phyloP scores from a whole-genome alignment of 1,140 invertebrate species.

The Heliothis virescens region DNA sequence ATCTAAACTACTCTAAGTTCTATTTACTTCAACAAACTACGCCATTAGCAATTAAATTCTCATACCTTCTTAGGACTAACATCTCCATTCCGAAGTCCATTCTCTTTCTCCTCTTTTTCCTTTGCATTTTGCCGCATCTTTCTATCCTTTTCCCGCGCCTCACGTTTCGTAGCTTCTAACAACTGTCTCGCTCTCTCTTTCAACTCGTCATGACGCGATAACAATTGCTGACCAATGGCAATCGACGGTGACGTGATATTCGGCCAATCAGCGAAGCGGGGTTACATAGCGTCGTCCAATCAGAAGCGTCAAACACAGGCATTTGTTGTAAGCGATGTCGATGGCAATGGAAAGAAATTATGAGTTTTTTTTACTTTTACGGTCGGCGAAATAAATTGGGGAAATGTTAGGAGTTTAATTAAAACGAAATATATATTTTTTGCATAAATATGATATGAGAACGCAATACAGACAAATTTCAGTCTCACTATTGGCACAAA shows the following conservation, averaged over 20 bases:
- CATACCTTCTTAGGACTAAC: slow-evolving; percentile 77
- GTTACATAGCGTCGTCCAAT: slow-evolving; percentile 51
- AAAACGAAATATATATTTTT: not conserved
- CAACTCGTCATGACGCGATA: slow-evolving; percentile 93
- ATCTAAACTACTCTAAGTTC: too few relatives aligned
- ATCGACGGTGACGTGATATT: slow-evolving; percentile 26
- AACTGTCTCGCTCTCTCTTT: slow-evolving; percentile 96
- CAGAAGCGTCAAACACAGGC: slow-evolving; percentile 52
- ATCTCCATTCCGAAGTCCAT: slow-evolving; percentile 74
- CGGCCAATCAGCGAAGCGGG: slow-evolving; percentile 62
- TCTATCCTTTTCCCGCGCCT: slow-evolving; percentile 89
- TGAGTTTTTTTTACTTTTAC: slow-evolving; percentile 11
- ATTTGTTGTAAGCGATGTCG: slow-evolving; percentile 56
- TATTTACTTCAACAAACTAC: not conserved
- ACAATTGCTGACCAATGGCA: slow-evolving; percentile 87
- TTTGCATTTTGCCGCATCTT: slow-evolving; percentile 66
- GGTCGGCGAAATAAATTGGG: slow-evolving; percentile 13
- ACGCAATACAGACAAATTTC: too few relatives aligned
- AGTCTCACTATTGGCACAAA: too few relatives aligned
- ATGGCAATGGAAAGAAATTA: slow-evolving; percentile 63
- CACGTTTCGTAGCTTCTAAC: slow-evolving; percentile 94
- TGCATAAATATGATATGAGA: not conserved
- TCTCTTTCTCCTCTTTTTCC: slow-evolving; percentile 72
- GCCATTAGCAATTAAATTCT: not conserved
- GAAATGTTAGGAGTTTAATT: not conserved